Evolutionary conservation across 1,140 invertebrate species (phyloP).

Genomic region (Spodoptera frugiperda): DNA sequence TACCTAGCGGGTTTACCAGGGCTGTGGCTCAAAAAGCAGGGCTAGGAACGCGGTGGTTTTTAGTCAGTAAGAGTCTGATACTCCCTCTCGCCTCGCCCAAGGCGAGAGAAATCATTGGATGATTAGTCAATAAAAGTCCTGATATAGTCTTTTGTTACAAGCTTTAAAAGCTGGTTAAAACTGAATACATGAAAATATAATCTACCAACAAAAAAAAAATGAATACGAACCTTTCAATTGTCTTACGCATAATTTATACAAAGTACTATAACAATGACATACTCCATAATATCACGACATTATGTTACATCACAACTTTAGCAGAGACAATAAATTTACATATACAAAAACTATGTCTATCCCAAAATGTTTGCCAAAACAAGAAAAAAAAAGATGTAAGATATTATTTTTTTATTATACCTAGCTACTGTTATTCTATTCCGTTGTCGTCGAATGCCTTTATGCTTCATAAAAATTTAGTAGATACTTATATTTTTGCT

Average conservation of each 20-base stretch:
- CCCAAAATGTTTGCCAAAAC: constrained; percentile 38
- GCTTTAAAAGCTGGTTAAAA: not conserved
- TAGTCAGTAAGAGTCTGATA: no score
- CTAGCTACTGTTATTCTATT: constrained; percentile 47
- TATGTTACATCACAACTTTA: constrained; percentile 29
- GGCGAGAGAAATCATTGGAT: no score
- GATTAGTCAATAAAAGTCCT: no score
- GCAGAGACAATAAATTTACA: constrained; percentile 4
- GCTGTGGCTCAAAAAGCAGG: no score
- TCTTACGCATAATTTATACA: constrained; percentile 5
- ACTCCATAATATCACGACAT: constrained; percentile 28
- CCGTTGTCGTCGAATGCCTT: constrained; percentile 50
- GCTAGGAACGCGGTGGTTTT: no score
- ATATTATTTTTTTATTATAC: constrained; percentile 51
- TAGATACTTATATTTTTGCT: constrained; percentile 55
- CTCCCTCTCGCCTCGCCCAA: no score
- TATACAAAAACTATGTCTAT: constrained; percentile 7
- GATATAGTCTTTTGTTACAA: not conserved
- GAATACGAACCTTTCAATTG: constrained; percentile 2
- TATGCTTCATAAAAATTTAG: constrained; percentile 57
- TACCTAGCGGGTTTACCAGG: no score
- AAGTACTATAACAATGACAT: constrained; percentile 20
- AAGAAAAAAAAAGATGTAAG: constrained; percentile 29
- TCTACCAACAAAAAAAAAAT: not conserved
- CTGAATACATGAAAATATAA: not conserved